A percentile compares a stretch with the other conserved stretches of the same genome.
Conservation (phyloP, 2,888 invertebrate genomes). For the Drosophila ustulata region DNA sequence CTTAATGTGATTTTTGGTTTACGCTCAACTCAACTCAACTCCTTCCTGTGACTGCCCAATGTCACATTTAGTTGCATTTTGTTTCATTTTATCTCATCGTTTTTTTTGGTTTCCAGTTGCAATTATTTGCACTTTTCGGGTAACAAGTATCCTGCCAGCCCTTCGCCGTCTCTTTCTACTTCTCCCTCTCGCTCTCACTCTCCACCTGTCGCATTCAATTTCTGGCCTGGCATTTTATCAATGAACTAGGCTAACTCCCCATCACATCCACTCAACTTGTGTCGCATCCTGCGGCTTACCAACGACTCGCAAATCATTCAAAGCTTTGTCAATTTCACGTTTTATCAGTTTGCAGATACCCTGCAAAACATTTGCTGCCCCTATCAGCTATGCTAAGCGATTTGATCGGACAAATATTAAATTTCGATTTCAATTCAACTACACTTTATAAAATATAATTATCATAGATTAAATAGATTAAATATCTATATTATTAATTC, state of each 20-base stretch:
- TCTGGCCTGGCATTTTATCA: conserved; percentile 34
- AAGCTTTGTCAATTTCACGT: conserved; percentile 64
- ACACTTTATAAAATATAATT: too few relatives aligned
- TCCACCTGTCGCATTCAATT: conserved; percentile 29
- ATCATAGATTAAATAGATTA: too few relatives aligned
- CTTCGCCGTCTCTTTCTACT: neutral
- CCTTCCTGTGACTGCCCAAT: conserved; percentile 30
- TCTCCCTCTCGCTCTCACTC: neutral
- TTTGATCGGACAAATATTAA: neutral
- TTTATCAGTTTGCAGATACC: conserved; percentile 43
- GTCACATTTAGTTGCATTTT: conserved; percentile 35
- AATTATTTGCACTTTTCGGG: conserved; percentile 61
- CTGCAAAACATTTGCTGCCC: neutral
- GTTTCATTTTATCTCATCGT: conserved; percentile 18
- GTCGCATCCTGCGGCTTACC: conserved; percentile 41
- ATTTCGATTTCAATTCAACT: too few relatives aligned
- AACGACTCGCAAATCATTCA: conserved; percentile 57
- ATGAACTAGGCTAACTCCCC: conserved; percentile 18
- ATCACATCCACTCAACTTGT: neutral
- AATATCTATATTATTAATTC: too few relatives aligned
- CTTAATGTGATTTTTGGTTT: conserved; percentile 73
- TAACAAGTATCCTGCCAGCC: conserved; percentile 58
- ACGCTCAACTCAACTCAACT: conserved; percentile 29
- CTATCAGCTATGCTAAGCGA: conserved; percentile 17
- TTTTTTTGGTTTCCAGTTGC: conserved; percentile 21